Conservation (phyloP, 2,797 vertebrate genomes). For the Crax fasciolata region DNA sequence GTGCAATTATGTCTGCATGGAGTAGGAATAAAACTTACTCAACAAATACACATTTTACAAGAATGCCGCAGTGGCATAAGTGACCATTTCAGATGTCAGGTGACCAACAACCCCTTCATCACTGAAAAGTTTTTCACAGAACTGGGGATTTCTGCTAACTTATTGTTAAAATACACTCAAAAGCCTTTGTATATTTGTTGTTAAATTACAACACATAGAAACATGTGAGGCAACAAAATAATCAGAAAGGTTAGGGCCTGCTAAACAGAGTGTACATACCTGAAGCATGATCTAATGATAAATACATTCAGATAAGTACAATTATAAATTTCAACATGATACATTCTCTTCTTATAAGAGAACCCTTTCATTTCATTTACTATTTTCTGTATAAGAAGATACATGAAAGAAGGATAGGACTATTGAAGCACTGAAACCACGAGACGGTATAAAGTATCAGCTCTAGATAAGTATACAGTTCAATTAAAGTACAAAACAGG, state of each 20-base stretch:
- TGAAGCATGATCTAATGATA: not conserved
- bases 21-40: not conserved
- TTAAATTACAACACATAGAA: not conserved
- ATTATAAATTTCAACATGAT: not conserved
- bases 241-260: not conserved
- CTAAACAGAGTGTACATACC: not conserved
- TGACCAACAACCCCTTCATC: not conserved
- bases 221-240: not conserved
- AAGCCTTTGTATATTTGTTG: not conserved
- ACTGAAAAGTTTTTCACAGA: not conserved
- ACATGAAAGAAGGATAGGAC: not conserved
- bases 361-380: not conserved
- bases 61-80: not conserved
- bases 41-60: not conserved
- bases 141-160: not conserved
- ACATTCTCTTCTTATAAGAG: not conserved
- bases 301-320: not conserved
- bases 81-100: not conserved
- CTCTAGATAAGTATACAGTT: not conserved
- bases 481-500: not conserved
- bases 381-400: not conserved
- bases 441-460: not conserved
- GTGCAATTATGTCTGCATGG: not conserved
- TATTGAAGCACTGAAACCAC: not conserved
- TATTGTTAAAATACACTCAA: not conserved